Evolutionary conservation across 1,140 invertebrate genomes (phyloP).

Genomic region (Heliconius melpomene): DNA sequence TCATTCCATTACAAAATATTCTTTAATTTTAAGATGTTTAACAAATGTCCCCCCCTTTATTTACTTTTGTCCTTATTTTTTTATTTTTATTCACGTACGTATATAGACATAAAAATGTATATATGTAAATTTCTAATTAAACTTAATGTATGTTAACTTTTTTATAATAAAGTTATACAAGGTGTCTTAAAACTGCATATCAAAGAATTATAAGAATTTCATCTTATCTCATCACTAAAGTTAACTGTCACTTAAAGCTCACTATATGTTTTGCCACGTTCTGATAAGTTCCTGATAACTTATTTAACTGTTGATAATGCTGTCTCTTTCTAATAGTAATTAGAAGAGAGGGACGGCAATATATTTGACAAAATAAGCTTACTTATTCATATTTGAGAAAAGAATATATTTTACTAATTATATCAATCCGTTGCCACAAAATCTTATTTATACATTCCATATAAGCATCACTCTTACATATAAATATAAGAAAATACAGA

Average conservation of each 20-base stretch:
- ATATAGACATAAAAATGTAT: constrained; percentile 51
- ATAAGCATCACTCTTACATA: not conserved
- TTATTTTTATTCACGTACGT: constrained; percentile 31
- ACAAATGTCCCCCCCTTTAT: not conserved
- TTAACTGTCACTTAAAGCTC: constrained; percentile 32
- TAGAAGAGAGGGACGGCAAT: not conserved
- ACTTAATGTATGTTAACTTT: constrained; percentile 37
- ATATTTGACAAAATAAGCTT: not conserved
- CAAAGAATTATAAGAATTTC: constrained; percentile 71
- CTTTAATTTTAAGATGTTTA: not conserved
- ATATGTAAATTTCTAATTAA: constrained; percentile 47
- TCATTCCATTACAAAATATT: constrained; percentile 1
- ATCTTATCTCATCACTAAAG: constrained; percentile 43
- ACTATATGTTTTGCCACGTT: not conserved
- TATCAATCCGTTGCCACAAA: constrained; percentile 5
- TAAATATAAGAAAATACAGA: constrained; percentile 15
- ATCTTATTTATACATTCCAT: constrained; percentile 10
- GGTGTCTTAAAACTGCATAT: constrained; percentile 80
- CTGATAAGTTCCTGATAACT: not conserved
- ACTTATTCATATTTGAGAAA: not conserved
- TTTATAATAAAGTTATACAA: constrained; percentile 63
- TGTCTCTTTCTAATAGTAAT: not conserved
- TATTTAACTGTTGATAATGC: not conserved
- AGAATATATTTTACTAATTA: not conserved
- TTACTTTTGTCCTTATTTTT: not conserved